phyloP scores from a whole-genome alignment of 2,113 vertebrate genomes.

The Hippocampus guttulatus region DNA sequence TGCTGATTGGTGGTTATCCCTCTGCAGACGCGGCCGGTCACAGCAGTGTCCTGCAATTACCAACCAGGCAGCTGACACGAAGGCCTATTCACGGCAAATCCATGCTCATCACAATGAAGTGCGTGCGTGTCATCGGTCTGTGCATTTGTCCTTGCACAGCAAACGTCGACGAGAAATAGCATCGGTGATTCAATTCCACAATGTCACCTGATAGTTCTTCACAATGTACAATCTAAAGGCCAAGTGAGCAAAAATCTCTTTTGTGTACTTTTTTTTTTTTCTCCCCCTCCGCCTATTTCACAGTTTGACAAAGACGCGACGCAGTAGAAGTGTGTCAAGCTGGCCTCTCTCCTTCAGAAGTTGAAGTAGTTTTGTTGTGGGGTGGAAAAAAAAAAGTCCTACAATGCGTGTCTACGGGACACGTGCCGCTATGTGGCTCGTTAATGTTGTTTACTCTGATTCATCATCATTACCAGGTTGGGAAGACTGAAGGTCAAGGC shows the following conservation, averaged over 20 bases:
- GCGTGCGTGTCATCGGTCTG: neutral
- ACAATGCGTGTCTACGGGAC: neutral
- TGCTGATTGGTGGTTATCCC: neutral
- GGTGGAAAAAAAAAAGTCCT: neutral
- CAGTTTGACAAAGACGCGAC: neutral
- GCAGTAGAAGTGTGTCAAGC: neutral
- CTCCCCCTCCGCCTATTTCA: neutral
- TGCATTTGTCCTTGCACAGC: neutral
- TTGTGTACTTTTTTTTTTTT: neutral
- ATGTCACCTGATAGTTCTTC: neutral
- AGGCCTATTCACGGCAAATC: neutral
- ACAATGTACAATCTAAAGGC: no score
- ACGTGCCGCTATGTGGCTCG: slow-evolving; percentile 5
- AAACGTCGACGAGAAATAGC: neutral
- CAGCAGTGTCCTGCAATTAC: neutral
- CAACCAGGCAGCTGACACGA: neutral
- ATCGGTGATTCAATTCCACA: neutral
- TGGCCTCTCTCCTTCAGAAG: neutral
- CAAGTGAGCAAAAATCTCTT: neutral
- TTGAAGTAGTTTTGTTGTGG: neutral
- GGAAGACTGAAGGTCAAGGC: slow-evolving; percentile 44
- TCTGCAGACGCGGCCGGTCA: neutral
- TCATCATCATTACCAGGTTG: slow-evolving; percentile 50
- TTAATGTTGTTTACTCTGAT: slow-evolving; percentile 48
- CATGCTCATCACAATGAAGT: neutral